These are phyloP conservation scores for Hypolimnas misippus DNA, from an alignment of 2,888 invertebrate species.

Conservation along the genomic window DNA sequence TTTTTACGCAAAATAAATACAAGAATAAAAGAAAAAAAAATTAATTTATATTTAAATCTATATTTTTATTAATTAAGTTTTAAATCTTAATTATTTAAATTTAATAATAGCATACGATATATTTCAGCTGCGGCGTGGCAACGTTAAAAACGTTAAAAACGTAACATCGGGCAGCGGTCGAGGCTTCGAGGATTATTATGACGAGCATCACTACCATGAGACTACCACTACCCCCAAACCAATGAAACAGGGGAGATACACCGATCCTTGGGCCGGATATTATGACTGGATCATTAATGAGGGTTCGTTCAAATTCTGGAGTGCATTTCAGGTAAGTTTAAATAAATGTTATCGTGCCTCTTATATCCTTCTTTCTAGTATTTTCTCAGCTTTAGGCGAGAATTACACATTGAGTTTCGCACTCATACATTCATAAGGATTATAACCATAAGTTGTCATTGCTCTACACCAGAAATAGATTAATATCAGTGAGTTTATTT, in stretches of 20 bases:
- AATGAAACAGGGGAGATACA: constrained; percentile 84
- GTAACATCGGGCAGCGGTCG: constrained; percentile 58
- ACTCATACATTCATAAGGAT: no score
- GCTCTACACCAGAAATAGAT: no score
- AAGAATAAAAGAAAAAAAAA: no score
- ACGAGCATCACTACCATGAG: constrained; percentile 64
- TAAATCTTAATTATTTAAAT: no score
- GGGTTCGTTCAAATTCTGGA: constrained; percentile 95
- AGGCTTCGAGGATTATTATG: constrained; percentile 77
- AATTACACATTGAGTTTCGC: no score
- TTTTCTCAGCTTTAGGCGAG: no score
- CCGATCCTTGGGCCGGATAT: constrained; percentile 91
- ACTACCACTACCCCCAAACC: constrained; percentile 73
- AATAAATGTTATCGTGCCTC: background rate
- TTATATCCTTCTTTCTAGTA: no score
- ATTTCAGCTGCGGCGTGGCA: constrained; percentile 55
- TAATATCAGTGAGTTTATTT: no score
- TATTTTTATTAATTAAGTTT: no score
- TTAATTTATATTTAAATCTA: no score
- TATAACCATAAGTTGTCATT: no score
- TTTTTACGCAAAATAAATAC: no score
- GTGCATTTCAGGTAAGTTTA: constrained; percentile 89
- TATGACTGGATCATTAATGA: constrained; percentile 95
- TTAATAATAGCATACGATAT: background rate
- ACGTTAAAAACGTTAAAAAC: constrained; percentile 44